phyloP scores from a whole-genome alignment of 2,113 vertebrate genomes.

The Notarius quadriscutis region DNA sequence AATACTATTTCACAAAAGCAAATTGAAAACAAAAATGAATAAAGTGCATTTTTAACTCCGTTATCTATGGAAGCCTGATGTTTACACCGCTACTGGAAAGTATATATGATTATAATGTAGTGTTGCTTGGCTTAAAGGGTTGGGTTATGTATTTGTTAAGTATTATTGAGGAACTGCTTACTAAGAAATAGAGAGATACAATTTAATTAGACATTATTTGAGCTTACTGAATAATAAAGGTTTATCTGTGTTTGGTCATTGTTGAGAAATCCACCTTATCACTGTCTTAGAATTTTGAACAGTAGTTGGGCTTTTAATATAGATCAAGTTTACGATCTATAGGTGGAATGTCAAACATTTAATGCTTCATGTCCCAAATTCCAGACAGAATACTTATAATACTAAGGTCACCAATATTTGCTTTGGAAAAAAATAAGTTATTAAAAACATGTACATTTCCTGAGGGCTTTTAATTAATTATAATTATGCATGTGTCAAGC shows the following conservation, averaged over 20 bases:
- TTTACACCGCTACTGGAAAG: background rate
- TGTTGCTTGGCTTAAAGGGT: background rate
- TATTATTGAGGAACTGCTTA: background rate
- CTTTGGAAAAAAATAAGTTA: background rate
- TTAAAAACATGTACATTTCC: too few species aligned
- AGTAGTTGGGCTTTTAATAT: background rate
- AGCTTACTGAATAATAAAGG: background rate
- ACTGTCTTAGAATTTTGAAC: background rate
- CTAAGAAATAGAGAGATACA: background rate
- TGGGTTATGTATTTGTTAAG: background rate
- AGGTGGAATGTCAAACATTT: background rate
- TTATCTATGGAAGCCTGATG: background rate
- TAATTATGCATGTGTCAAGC: background rate
- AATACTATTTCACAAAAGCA: too few species aligned
- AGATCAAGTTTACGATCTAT: background rate
- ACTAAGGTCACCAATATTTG: background rate
- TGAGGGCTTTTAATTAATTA: background rate
- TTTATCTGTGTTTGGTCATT: background rate
- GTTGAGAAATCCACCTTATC: background rate
- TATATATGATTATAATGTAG: background rate
- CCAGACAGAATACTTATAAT: background rate
- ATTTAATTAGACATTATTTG: too few species aligned
- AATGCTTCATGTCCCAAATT: background rate
- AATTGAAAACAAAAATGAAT: too few species aligned
- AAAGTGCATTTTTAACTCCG: too few species aligned